Conservation (phyloP, 53 echinoderm and acorn worm species). For the Apostichopus leukothele region DNA sequence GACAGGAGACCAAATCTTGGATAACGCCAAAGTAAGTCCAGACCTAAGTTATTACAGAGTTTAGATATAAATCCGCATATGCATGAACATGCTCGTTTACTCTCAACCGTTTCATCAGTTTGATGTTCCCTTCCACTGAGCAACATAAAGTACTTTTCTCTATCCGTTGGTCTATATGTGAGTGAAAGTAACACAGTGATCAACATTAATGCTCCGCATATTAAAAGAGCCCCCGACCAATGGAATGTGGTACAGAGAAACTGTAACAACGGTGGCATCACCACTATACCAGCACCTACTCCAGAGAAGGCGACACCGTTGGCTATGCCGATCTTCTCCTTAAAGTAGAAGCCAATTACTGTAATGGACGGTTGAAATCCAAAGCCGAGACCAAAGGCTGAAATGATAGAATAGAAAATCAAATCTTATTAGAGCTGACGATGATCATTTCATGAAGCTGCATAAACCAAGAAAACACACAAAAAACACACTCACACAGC, state of each 20-base stretch:
- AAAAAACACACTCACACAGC: neutral
- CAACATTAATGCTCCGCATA: constrained; percentile 40
- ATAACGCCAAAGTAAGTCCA: constrained; percentile 46
- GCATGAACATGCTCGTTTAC: neutral
- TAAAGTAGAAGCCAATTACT: constrained; percentile 56
- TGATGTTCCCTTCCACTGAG: neutral
- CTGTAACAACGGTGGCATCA: constrained; percentile 54
- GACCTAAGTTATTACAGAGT: constrained; percentile 11
- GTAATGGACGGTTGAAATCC: constrained; percentile 43
- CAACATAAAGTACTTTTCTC: constrained; percentile 33
- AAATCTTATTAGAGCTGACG: neutral
- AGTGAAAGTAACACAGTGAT: constrained; percentile 1
- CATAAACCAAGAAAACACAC: neutral
- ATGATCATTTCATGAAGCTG: neutral
- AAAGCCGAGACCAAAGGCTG: constrained; percentile 55
- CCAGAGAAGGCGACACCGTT: constrained; percentile 62
- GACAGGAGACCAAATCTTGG: constrained; percentile 14
- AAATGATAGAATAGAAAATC: neutral
- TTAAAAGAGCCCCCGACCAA: constrained; percentile 56
- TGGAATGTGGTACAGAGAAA: constrained; percentile 37
- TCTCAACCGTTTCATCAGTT: neutral
- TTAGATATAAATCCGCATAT: neutral
- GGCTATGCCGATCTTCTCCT: constrained; percentile 52
- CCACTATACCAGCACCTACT: constrained; percentile 57
- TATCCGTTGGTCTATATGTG: constrained; percentile 25